Conservation (phyloP, 2,888 invertebrate genomes). For the Hydraecia micacea region DNA sequence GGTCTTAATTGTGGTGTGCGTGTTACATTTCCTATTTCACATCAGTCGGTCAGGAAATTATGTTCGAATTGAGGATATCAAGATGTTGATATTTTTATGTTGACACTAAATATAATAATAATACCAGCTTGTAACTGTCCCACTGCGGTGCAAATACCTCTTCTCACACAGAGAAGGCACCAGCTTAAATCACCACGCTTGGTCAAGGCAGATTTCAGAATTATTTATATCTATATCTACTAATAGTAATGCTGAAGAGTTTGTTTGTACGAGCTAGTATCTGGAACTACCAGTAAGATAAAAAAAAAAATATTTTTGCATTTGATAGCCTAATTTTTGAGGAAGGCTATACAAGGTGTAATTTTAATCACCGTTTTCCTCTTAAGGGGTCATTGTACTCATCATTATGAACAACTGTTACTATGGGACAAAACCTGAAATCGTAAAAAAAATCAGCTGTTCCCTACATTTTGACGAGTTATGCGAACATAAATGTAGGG, state of each 20-base stretch:
- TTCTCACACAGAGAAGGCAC: background rate
- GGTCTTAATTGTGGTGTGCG: slow-evolving; percentile 55
- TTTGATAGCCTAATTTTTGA: background rate
- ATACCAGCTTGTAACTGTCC: background rate
- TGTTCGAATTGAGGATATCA: slow-evolving; percentile 10
- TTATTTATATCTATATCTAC: no score
- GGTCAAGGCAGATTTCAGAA: no score
- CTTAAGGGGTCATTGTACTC: no score
- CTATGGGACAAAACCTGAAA: no score
- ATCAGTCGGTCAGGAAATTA: slow-evolving; percentile 18
- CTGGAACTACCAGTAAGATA: background rate
- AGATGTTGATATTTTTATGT: slow-evolving; percentile 7
- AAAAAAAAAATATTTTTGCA: background rate
- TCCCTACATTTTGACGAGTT: no score
- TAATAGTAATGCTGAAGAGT: background rate
- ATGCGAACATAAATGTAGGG: no score
- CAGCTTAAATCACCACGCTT: background rate
- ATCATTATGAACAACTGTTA: no score
- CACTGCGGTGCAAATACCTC: background rate
- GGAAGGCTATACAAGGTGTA: no score
- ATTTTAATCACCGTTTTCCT: no score
- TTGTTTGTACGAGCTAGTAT: background rate
- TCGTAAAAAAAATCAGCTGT: no score
- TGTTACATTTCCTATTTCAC: slow-evolving; percentile 41
- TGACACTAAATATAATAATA: background rate